phyloP scores from a whole-genome alignment of 2,113 vertebrate genomes.

The Scolopax mira region DNA sequence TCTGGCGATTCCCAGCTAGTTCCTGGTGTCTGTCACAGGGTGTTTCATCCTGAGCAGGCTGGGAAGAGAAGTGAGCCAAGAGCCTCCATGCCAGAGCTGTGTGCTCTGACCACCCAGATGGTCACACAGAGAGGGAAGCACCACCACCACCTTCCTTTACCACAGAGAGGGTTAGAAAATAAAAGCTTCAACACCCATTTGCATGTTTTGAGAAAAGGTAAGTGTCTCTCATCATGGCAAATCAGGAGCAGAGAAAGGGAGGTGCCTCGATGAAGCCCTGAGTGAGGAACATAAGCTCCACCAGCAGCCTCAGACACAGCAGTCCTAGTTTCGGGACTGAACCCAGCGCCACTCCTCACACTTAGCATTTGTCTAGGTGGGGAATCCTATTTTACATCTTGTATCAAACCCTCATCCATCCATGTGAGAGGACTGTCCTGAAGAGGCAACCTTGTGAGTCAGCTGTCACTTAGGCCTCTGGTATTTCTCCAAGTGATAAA shows the following conservation, averaged over 20 bases:
- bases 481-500: background rate
- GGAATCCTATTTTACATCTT: background rate
- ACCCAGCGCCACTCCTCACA: background rate
- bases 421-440: background rate
- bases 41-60: background rate
- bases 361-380: background rate
- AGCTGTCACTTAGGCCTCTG: accelerated
- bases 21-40: background rate
- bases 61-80: background rate
- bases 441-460: background rate
- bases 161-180: background rate
- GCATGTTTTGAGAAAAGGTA: background rate
- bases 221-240: background rate
- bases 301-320: background rate
- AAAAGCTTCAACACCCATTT: background rate
- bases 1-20: background rate
- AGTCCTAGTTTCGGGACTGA: background rate
- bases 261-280: background rate
- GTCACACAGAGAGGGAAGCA: background rate
- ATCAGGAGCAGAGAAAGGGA: background rate
- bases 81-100: background rate
- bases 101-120: background rate
- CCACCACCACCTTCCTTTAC: too few relatives aligned
- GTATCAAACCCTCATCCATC: background rate
- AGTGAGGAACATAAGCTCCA: background rate